phyloP scores from a whole-genome alignment of 2,113 vertebrate genomes.

The Marcusenius ussheri region DNA sequence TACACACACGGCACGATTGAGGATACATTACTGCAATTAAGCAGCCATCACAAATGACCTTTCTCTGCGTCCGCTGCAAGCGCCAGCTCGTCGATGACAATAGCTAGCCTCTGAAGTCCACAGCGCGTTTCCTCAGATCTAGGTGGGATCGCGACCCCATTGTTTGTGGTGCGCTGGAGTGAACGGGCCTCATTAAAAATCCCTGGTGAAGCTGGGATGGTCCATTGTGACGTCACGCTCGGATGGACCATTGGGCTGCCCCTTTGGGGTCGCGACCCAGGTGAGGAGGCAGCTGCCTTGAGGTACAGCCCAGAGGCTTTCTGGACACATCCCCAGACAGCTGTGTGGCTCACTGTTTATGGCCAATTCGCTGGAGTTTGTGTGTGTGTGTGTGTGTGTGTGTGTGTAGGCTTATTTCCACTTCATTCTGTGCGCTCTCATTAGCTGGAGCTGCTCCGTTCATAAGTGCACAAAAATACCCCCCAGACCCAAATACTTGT shows the following conservation, averaged over 20 bases:
- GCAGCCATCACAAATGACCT: neutral
- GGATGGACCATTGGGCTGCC: neutral
- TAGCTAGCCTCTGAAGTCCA: neutral
- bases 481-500: neutral
- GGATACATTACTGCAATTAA: neutral
- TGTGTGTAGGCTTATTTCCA: neutral
- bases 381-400: neutral
- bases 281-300: neutral
- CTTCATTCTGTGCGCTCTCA: neutral
- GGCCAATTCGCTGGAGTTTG: neutral
- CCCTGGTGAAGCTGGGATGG: neutral
- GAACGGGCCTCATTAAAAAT: neutral
- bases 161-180: neutral
- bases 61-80: neutral
- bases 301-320: neutral
- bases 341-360: neutral
- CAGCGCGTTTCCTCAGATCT: neutral
- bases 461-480: neutral
- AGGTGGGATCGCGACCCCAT: neutral
- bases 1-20: neutral
- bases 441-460: neutral
- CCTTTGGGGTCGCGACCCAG: neutral
- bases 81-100: neutral
- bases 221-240: neutral
- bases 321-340: neutral